Conservation (phyloP, 1,140 invertebrate genomes). For the Penaeus japonicus region DNA sequence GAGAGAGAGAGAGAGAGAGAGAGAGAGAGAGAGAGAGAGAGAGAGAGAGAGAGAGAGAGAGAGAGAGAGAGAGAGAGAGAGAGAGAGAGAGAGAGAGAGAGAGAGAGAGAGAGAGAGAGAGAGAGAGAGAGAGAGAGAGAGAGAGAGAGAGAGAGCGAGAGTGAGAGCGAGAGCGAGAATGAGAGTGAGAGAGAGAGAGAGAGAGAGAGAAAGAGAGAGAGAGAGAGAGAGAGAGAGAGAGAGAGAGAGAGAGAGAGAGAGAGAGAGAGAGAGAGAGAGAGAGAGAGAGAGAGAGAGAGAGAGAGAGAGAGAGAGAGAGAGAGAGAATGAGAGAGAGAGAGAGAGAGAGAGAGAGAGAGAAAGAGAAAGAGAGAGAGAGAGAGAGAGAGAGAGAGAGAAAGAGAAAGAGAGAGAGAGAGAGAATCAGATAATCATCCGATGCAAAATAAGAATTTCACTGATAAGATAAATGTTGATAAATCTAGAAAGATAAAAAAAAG, state of each 20-base stretch:
- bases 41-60: not conserved
- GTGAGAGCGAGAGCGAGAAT: conserved; percentile 1
- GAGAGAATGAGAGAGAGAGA: not conserved
- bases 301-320: not conserved
- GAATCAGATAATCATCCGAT: too few species aligned
- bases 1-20: not conserved
- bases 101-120: not conserved
- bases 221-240: not conserved
- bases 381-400: not conserved
- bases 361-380: not conserved
- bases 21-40: not conserved
- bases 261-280: not conserved
- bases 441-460: too few species aligned
- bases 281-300: not conserved
- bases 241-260: not conserved
- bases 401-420: not conserved
- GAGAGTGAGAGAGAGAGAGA: conserved; percentile 27
- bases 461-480: too few species aligned
- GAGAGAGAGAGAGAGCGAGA: not conserved
- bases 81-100: too few species aligned
- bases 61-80: not conserved
- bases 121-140: not conserved
- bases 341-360: not conserved
- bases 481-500: not conserved
- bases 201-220: not conserved